Evolutionary conservation across 2,797 vertebrate genomes (phyloP).

Genomic region (Gallinago solitaria): DNA sequence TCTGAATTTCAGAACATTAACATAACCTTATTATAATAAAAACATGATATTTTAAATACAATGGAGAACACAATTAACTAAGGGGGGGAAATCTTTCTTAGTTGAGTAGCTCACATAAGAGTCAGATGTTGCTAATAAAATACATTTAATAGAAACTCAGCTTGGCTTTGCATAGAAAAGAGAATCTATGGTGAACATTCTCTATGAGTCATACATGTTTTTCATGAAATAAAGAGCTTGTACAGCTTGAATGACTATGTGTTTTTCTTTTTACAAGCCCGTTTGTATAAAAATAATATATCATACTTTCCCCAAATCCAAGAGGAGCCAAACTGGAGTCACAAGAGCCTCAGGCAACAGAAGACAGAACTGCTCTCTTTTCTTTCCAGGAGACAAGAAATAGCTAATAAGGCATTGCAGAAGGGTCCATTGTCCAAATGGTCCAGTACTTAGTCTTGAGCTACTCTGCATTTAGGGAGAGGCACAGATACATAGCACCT

Average conservation of each 20-base stretch:
- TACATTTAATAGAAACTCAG: conserved; percentile 38
- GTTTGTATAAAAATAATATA: not conserved
- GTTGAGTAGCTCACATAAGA: conserved; percentile 31
- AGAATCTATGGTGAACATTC: conserved; percentile 24
- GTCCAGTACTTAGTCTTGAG: not conserved
- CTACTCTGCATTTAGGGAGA: not conserved
- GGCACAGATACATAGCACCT: not conserved
- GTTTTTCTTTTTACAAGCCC: conserved; percentile 41
- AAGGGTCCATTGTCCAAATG: not conserved
- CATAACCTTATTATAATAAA: conserved; percentile 42
- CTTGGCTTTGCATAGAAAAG: conserved; percentile 54
- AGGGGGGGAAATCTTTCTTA: conserved; percentile 13
- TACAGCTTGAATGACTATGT: conserved; percentile 13
- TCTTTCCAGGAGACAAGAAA: not conserved
- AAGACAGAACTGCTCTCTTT: not conserved
- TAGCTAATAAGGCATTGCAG: not conserved
- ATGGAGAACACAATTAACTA: conserved; percentile 43
- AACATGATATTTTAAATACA: conserved; percentile 38
- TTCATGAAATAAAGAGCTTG: conserved; percentile 53
- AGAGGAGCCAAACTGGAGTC: not conserved
- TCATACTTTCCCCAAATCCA: not conserved
- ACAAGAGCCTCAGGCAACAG: not conserved
- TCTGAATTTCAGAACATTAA: conserved; percentile 56
- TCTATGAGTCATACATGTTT: conserved; percentile 42
- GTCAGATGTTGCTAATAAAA: conserved; percentile 49